Evolutionary conservation across 1,140 invertebrate genomes (phyloP).

Genomic region (Heliconius melpomene): DNA sequence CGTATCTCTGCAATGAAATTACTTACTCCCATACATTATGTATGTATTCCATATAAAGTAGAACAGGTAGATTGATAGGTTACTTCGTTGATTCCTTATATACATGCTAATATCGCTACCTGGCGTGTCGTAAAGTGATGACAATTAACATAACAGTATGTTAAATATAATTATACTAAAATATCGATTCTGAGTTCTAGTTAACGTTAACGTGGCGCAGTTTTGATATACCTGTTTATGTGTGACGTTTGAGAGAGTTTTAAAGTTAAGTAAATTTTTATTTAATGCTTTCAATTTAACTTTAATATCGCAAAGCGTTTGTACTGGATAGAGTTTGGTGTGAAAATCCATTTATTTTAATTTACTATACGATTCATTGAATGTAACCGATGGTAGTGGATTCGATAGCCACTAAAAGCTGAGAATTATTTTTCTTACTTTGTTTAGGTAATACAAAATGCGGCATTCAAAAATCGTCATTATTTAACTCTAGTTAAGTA

Average conservation of each 20-base stretch:
- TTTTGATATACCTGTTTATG: neutral
- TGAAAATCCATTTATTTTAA: no score
- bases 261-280: no score
- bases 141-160: neutral
- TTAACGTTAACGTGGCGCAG: neutral
- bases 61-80: neutral
- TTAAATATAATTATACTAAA: neutral
- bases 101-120: neutral
- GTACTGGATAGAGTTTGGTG: no score
- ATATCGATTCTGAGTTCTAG: neutral
- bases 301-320: no score
- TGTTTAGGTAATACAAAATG: no score
- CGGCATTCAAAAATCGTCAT: no score
- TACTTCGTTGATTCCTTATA: neutral
- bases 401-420: no score
- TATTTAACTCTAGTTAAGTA: neutral
- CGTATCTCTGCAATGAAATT: neutral
- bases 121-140: neutral
- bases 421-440: no score
- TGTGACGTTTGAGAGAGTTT: neutral
- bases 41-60: conserved; percentile 2
- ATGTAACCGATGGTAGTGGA: no score
- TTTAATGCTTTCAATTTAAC: no score
- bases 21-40: neutral
- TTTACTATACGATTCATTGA: no score